These are phyloP conservation scores for Petrocephalus sullivani DNA, from an alignment of 2,797 vertebrate species.

Conservation along the genomic window DNA sequence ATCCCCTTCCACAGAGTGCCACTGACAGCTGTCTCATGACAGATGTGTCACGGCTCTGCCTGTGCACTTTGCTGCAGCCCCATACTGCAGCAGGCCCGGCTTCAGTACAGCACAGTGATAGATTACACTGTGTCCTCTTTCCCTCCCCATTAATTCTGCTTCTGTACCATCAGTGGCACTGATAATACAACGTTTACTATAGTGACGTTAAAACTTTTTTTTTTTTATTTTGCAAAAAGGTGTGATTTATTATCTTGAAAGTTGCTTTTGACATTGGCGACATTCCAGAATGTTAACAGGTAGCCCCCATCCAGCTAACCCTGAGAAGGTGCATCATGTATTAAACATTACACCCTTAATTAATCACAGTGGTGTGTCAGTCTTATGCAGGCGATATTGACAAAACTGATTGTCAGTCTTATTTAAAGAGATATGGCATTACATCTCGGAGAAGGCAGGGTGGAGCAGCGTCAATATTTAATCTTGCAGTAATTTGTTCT, in stretches of 20 bases:
- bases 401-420: neutral
- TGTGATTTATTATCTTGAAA: constrained; percentile 11
- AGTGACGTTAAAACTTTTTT: neutral
- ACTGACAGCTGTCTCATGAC: constrained; percentile 22
- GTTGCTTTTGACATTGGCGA: neutral
- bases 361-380: neutral
- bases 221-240: neutral
- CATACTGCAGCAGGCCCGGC: neutral
- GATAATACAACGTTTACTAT: constrained; percentile 10
- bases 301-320: neutral
- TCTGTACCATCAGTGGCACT: neutral
- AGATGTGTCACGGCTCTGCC: constrained; percentile 28
- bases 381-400: neutral
- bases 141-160: constrained; percentile 24
- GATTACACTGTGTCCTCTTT: constrained; percentile 16
- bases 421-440: neutral
- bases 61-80: neutral
- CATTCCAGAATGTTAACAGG: neutral
- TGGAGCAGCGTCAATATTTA: neutral
- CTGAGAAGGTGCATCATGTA: neutral
- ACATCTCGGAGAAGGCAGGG: neutral
- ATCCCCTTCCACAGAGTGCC: neutral
- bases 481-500: constrained; percentile 7
- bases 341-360: neutral
- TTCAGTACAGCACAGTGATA: constrained; percentile 15